Conservation (phyloP, 2,797 vertebrate genomes). For the Notolepis coatsorum region DNA sequence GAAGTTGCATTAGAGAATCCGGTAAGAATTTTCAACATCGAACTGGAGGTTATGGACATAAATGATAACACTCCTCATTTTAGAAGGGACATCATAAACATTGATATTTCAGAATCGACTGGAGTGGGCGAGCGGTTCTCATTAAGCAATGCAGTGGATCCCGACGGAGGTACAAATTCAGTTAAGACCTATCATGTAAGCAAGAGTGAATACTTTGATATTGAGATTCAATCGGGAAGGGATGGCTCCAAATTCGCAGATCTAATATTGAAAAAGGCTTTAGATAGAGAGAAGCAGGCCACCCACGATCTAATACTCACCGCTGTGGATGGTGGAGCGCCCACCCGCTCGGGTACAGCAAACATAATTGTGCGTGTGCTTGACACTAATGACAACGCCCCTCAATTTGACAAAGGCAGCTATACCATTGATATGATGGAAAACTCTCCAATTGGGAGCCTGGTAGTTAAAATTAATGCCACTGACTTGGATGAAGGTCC, state of each 20-base stretch:
- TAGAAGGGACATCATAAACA: slow-evolving; percentile 24
- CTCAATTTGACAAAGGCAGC: slow-evolving; percentile 36
- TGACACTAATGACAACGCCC: slow-evolving; percentile 48
- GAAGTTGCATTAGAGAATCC: slow-evolving; percentile 66
- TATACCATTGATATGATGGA: slow-evolving; percentile 65
- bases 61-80: slow-evolving; percentile 73
- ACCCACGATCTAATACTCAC: slow-evolving; percentile 69
- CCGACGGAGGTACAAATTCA: slow-evolving; percentile 57
- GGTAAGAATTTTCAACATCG: slow-evolving; percentile 55
- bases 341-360: slow-evolving; percentile 61
- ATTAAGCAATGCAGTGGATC: slow-evolving; percentile 64
- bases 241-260: slow-evolving; percentile 62
- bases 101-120: slow-evolving; percentile 39
- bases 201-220: slow-evolving; percentile 54
- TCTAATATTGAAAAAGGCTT: slow-evolving; percentile 55
- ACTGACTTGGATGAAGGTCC: slow-evolving; percentile 67
- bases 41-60: slow-evolving; percentile 62
- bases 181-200: slow-evolving; percentile 59
- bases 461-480: slow-evolving; percentile 60
- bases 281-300: slow-evolving; percentile 68
- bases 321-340: slow-evolving; percentile 72
- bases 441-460: slow-evolving; percentile 57
- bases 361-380: slow-evolving; percentile 64
- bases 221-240: slow-evolving; percentile 59
- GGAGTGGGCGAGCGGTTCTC: slow-evolving; percentile 50